These are phyloP conservation scores for Mesopsocus fuscifrons DNA, from an alignment of 2,888 invertebrate species.

Conservation along the genomic window DNA sequence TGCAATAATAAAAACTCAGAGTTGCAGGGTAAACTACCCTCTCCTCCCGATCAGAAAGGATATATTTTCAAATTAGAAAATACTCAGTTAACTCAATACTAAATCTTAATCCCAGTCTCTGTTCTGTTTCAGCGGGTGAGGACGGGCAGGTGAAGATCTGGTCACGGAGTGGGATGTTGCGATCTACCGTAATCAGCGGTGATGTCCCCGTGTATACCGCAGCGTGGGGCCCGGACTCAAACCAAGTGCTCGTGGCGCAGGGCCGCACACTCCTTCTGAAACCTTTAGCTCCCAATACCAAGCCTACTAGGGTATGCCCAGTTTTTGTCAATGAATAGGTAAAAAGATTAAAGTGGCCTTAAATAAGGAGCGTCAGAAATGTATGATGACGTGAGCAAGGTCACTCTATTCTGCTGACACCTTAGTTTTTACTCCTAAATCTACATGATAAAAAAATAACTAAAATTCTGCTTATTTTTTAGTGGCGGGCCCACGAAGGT, in stretches of 20 bases:
- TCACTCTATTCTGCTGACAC: no score
- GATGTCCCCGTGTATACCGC: conserved; percentile 66
- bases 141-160: conserved; percentile 94
- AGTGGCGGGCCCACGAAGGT: conserved; percentile 97
- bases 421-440: no score
- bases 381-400: no score
- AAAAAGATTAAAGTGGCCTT: no score
- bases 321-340: neutral
- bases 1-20: no score
- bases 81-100: conserved; percentile 8
- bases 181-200: conserved; percentile 74
- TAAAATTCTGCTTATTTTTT: no score
- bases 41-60: no score
- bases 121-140: conserved; percentile 86
- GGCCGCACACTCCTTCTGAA: conserved; percentile 37
- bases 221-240: conserved; percentile 46
- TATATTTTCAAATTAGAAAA: conserved; percentile 9
- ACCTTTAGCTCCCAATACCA: conserved; percentile 32
- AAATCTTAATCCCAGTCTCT: no score
- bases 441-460: no score
- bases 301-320: conserved; percentile 28
- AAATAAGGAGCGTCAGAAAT: no score
- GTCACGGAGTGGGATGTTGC: conserved; percentile 86
- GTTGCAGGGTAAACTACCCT: no score
- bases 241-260: conserved; percentile 33